Percentiles rank a stretch among this genome's conserved stretches.
These are phyloP conservation scores for Corythoichthys haematopterus DNA, from an alignment of 2,113 vertebrate species.

Conservation along the genomic window DNA sequence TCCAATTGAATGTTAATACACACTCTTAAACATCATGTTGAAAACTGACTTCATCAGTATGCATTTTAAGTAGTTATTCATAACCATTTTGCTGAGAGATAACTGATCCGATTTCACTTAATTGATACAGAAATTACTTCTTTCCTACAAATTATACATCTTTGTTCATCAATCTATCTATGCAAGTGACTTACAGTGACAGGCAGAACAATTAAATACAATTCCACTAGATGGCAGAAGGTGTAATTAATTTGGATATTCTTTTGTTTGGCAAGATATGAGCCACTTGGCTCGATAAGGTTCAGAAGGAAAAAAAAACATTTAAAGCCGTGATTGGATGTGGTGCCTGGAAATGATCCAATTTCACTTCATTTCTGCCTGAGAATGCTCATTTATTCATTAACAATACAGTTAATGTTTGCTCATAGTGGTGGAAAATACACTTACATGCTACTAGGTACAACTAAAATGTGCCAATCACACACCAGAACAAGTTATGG, in stretches of 20 bases:
- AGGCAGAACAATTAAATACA: not conserved
- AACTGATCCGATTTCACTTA: not conserved
- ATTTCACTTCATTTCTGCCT: too few species aligned
- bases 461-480: not conserved
- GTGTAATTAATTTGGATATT: too few species aligned
- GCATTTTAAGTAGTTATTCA: not conserved
- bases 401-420: too few species aligned
- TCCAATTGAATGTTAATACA: slow-evolving; percentile 50
- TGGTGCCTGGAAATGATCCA: too few species aligned
- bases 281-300: too few species aligned
- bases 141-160: not conserved
- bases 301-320: too few species aligned
- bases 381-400: too few species aligned
- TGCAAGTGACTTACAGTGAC: not conserved
- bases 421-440: too few species aligned
- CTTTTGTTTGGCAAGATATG: too few species aligned
- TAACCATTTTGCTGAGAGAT: not conserved
- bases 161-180: not conserved
- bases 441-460: too few species aligned
- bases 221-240: not conserved
- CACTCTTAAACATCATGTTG: not conserved
- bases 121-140: not conserved
- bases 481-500: not conserved
- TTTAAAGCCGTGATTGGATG: too few species aligned
- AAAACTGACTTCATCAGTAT: not conserved